Percentiles rank a stretch among this genome's conserved stretches.
Evolutionary conservation across 2,888 invertebrate genomes (phyloP).

Genomic region (Cheilosia vernalis): DNA sequence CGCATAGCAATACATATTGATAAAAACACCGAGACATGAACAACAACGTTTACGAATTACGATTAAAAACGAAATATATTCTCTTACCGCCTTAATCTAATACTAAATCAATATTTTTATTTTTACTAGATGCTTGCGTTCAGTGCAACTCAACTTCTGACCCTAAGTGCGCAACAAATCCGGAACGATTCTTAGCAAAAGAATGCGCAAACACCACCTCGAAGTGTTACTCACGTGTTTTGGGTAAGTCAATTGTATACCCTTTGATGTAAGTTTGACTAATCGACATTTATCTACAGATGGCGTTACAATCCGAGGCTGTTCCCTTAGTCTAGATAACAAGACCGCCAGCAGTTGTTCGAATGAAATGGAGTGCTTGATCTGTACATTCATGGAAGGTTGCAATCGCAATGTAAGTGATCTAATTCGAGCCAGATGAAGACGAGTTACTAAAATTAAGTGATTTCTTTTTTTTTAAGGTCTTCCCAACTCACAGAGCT

Average conservation of each 20-base stretch:
- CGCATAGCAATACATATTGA: background rate
- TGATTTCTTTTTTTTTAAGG: conserved; percentile 47
- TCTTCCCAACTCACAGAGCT: conserved; percentile 80
- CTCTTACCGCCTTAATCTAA: background rate
- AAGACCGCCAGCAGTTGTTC: conserved; percentile 77
- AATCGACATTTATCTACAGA: conserved; percentile 70
- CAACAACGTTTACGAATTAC: background rate
- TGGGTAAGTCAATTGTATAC: conserved; percentile 75
- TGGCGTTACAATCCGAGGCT: conserved; percentile 81
- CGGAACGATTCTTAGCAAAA: conserved; percentile 78
- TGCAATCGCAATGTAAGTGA: conserved; percentile 78
- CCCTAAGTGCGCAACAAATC: conserved; percentile 79
- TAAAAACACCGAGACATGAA: background rate
- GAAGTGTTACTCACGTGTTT: conserved; percentile 79
- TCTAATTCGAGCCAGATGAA: too few relatives aligned
- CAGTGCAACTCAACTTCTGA: conserved; percentile 80
- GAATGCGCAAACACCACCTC: conserved; percentile 78
- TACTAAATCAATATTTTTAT: background rate
- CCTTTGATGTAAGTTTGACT: background rate
- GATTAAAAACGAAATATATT: background rate
- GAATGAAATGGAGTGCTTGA: conserved; percentile 80
- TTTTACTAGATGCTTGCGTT: conserved; percentile 79
- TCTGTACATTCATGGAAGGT: conserved; percentile 79
- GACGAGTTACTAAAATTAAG: background rate
- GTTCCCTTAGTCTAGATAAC: conserved; percentile 79